Evolutionary conservation across 2,113 vertebrate species (phyloP), one percentile per base, ranked within the genome.

Genomic region (Baryphthengus martii): DNA sequence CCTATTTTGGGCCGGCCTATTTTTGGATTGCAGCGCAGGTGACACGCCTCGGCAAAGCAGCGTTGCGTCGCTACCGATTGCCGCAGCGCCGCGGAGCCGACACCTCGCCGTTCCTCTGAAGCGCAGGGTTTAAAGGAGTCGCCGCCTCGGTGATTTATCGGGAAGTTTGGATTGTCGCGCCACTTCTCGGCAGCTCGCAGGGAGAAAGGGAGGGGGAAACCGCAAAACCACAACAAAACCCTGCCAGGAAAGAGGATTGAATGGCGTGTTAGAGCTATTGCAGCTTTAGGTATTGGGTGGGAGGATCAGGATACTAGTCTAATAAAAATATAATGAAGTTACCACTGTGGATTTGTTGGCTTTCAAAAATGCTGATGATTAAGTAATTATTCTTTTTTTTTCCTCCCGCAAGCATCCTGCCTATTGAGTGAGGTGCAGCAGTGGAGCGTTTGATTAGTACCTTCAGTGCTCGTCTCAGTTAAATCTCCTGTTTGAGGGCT

Each of bases 1-100:
- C 89, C 94, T 95, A 91, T 96, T 95, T 95, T 95, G 93, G 94
- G 89, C 13, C 88, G 96, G 81, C 59, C 95, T 95, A 90, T 96
- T 96, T 94, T 90, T n/a, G 93, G 95, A 73, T 58, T 59, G 74
- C 78, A 53, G 89, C 67, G 35, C 86, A 90, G 96, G 90, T 93
- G 95, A 86, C 28, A 8, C 39, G 80, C 68, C 76, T 81, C 3
- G 25, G 68, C 63, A 53, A 11, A 50, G 68, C 35, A 0, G 61
- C 5, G 2, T 58, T 19, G 55, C 94, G 11, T 58, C 1, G 26
- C 85, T 88, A 58, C 50, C 23, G 26, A 63, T 42, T 8, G 42
- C 95, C 65, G 87, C 24, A 3, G 91, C 1, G 8, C 87, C 19
- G 26, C 86, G 18, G 44, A 78, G 42, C 35, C 72, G 89, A 78